Percentiles rank a stretch among this genome's conserved stretches.
These are phyloP conservation scores for Erebia ligea DNA, from an alignment of 2,888 invertebrate genomes.

Conservation along the genomic window DNA sequence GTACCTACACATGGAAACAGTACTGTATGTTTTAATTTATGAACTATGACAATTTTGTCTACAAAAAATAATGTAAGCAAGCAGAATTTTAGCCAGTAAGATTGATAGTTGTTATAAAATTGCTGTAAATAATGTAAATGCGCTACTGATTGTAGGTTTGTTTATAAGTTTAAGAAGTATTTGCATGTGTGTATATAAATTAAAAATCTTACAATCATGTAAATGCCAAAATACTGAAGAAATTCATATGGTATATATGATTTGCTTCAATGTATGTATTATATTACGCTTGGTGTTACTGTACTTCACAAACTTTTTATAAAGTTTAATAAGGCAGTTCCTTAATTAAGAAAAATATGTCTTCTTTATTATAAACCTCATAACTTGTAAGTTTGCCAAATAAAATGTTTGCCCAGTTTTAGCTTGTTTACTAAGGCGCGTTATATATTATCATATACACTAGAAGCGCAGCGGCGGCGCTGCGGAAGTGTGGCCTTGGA, in stretches of 20 bases:
- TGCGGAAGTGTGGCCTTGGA: too few species aligned
- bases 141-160: conserved; percentile 42
- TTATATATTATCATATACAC: too few species aligned
- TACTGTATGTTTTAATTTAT: not conserved
- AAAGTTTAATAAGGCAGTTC: not conserved
- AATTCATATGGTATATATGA: conserved; percentile 32
- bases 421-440: not conserved
- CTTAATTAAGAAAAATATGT: not conserved
- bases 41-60: not conserved
- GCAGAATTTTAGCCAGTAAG: not conserved
- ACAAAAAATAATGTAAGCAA: not conserved
- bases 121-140: conserved; percentile 59
- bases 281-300: conserved; percentile 4
- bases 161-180: conserved; percentile 33
- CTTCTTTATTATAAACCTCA: not conserved
- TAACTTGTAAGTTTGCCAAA: conserved; percentile 24
- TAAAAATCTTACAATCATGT: conserved; percentile 11
- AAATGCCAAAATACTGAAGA: conserved; percentile 40
- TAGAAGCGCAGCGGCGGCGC: too few species aligned
- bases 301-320: not conserved
- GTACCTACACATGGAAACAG: not conserved
- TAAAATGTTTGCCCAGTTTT: conserved; percentile 29
- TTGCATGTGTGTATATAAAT: conserved; percentile 29
- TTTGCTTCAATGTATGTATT: conserved; percentile 27
- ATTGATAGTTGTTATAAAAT: conserved; percentile 30